A percentile compares a stretch with the other conserved stretches of the same genome.
These are phyloP conservation scores for Pseudomugil gertrudae DNA, from an alignment of 2,797 vertebrate genomes.

Conservation along the genomic window DNA sequence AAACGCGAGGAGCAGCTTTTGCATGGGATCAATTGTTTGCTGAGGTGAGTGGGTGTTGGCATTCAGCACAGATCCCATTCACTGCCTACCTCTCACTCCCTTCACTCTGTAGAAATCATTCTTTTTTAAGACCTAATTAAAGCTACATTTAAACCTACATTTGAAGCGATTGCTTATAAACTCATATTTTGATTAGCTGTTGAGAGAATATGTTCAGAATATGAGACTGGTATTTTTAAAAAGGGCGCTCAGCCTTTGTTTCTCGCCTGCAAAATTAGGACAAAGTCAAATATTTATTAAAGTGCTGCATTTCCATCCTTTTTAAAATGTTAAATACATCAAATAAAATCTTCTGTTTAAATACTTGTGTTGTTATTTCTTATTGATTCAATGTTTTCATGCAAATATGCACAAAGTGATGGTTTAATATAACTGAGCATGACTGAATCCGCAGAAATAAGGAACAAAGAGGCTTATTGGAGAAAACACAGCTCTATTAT, in stretches of 20 bases:
- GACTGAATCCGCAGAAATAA: slow-evolving; percentile 10
- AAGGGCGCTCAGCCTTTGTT: too few species aligned
- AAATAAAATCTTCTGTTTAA: background rate
- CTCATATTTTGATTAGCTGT: background rate
- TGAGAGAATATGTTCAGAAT: background rate
- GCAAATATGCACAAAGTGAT: background rate
- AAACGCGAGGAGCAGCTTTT: slow-evolving; percentile 67
- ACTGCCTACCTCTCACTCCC: slow-evolving; percentile 62
- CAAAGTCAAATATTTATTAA: too few species aligned
- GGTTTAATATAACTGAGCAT: background rate
- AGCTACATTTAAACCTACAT: background rate
- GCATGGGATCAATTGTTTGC: slow-evolving; percentile 83
- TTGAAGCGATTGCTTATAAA: too few species aligned
- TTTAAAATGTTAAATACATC: background rate
- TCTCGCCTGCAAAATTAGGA: too few species aligned
- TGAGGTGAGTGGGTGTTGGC: slow-evolving; percentile 92
- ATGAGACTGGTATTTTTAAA: background rate
- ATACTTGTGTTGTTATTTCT: background rate
- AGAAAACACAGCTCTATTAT: background rate
- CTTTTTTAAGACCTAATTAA: background rate
- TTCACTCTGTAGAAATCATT: slow-evolving; percentile 6
- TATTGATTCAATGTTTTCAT: background rate
- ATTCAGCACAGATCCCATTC: slow-evolving; percentile 81
- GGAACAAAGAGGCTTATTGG: slow-evolving; percentile 30
- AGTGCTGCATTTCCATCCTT: background rate